Evolutionary conservation across 2,113 vertebrate species (phyloP).

Genomic region (Corythoichthys intestinalis): DNA sequence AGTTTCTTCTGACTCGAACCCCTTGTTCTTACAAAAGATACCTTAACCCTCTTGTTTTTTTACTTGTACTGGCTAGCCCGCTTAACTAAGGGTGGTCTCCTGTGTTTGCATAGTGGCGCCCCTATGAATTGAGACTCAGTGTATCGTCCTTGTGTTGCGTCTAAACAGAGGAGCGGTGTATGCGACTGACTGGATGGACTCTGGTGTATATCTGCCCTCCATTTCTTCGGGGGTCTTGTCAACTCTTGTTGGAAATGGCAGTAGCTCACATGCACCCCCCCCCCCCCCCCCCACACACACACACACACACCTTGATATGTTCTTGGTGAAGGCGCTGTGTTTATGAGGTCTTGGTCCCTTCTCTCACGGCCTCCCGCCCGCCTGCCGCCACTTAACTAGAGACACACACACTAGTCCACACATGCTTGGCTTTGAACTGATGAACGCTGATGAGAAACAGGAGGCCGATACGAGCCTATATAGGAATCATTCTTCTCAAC

Average conservation of each 20-base stretch:
- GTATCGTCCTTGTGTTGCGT: conserved; percentile 36
- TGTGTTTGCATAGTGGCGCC: conserved; percentile 33
- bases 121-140: conserved; percentile 7
- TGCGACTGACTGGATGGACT: conserved; percentile 43
- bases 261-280: conserved; percentile 46
- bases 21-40: too few relatives aligned
- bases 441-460: conserved; percentile 70
- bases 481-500: conserved; percentile 28
- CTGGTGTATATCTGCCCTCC: conserved; percentile 60
- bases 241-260: conserved; percentile 62
- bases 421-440: conserved; percentile 66
- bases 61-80: background rate
- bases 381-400: conserved; percentile 69
- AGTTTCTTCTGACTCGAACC: too few relatives aligned
- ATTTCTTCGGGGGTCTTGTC: conserved; percentile 51
- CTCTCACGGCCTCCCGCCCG: conserved; percentile 68
- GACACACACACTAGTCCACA: conserved; percentile 37
- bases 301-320: conserved; percentile 60
- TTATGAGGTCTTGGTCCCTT: conserved; percentile 64
- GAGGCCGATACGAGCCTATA: conserved; percentile 31
- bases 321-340: conserved; percentile 65
- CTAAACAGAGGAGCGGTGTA: conserved; percentile 64
- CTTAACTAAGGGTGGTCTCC: conserved; percentile 42
- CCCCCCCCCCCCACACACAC: too few relatives aligned
- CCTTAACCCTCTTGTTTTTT: background rate